Base-by-base conservation (phyloP, 2,113 vertebrate genomes). In the Maccullochella peelii region DNA sequence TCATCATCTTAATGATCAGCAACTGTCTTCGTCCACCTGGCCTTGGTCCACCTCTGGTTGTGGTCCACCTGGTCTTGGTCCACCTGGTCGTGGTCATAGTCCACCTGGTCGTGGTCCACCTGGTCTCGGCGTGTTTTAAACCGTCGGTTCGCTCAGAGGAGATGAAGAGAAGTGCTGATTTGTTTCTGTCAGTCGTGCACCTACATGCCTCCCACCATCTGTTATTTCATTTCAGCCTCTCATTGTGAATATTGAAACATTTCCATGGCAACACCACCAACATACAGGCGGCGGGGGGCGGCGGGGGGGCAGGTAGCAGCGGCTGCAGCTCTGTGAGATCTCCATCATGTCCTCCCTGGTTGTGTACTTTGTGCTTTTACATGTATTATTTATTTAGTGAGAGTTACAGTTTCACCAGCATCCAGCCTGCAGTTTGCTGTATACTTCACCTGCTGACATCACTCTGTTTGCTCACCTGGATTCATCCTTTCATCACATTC, bases 131-230 rank as follows among this genome's bases (percentile, higher is more conserved):
- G 11, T 18, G 8, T 38, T 30, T 71, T 57, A 61, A 77, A 73
- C 42, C 1, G 16, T 78, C 70, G 4, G 8, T n/a, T 1, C 62
- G 0, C 30, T 81, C 23, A 2, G 52, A 81, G 50, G 44, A 72
- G 77, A 78, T 66, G 55, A 80, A 72, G 4, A 67, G 73, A 69
- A 47, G 85, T 70, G 89, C 86, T 87, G 44, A 83, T 88, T 78
- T 81, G 84, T 85, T 90, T 85, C 79, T 73, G 81, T 63, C 40
- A 69, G 81, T 86, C 77, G 72, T 91, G 93, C 92, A 94, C 91
- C 94, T 93, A 89, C 94, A 92, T 86, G 88, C 89, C 88, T 90
- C 78, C 86, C 88, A 90, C 94, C 94, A 94, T 95, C 94, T 95
- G 94, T 88, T 94, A 90, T 85, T 94, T 87, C 90, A 92, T 90